A percentile compares a stretch with the other conserved stretches of the same genome.
phyloP scores from a whole-genome alignment of 2,113 vertebrate genomes.

The Centropus bengalensis region DNA sequence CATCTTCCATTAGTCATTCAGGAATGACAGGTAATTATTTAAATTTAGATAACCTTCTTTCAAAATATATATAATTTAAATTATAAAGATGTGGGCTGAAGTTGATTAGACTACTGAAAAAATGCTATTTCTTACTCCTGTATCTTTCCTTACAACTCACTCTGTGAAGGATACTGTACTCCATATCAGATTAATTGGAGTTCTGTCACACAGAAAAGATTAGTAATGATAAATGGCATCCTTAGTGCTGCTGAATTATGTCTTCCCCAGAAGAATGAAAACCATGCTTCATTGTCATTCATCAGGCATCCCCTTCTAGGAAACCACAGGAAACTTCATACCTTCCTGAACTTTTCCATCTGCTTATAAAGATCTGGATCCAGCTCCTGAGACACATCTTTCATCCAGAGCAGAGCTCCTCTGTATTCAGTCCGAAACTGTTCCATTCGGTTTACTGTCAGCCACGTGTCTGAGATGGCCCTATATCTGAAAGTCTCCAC shows the following conservation, averaged over 20 bases:
- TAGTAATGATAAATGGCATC: slow-evolving; percentile 45
- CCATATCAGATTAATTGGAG: slow-evolving; percentile 42
- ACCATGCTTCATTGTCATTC: slow-evolving; percentile 12
- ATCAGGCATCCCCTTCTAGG: background rate
- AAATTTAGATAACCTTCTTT: slow-evolving; percentile 7
- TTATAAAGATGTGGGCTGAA: slow-evolving; percentile 37
- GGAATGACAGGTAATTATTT: background rate
- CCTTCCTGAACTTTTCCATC: slow-evolving; percentile 99
- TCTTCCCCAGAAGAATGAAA: slow-evolving; percentile 37
- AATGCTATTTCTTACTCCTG: slow-evolving; percentile 43
- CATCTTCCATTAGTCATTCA: background rate
- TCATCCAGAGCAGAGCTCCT: slow-evolving; percentile 97
- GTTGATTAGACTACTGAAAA: slow-evolving; percentile 28
- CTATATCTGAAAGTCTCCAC: slow-evolving; percentile 96
- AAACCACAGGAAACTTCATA: slow-evolving; percentile 65
- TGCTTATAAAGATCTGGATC: slow-evolving; percentile 96
- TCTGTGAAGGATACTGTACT: slow-evolving; percentile 22
- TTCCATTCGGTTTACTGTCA: slow-evolving; percentile 97
- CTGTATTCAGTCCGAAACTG: slow-evolving; percentile 94
- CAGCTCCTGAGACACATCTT: slow-evolving; percentile 96
- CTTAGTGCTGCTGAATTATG: slow-evolving; percentile 35
- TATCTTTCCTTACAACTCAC: background rate
- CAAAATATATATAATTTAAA: slow-evolving; percentile 34
- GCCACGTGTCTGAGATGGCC: slow-evolving; percentile 96
- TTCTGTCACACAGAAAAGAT: slow-evolving; percentile 51